Evolutionary conservation across 2,797 vertebrate genomes (phyloP), one percentile per base, ranked within the genome.

Genomic region (Anas georgica): DNA sequence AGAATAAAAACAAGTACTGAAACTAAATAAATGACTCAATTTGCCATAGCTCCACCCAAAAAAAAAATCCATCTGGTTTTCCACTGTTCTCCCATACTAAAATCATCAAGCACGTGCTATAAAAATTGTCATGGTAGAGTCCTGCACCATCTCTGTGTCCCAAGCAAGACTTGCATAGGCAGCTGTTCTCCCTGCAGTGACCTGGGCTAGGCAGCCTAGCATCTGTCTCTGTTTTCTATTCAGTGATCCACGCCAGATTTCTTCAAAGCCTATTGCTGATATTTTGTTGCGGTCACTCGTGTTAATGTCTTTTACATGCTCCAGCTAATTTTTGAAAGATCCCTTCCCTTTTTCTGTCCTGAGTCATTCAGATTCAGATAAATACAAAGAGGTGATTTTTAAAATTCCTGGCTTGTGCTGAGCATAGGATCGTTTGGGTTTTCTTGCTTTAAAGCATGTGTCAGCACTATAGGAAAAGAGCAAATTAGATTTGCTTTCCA

Each of bases 131-230:
- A 46, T 2, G 3, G 31, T 69, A 63, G 62, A 85, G 58, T 90
- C 78, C 72, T 58, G 39, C 50, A 80, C 62, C 46, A 56, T 5
- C 26, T 88, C 37, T 46, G 35, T 83, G 70, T 94, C 76, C 77
- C 0, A 55, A 50, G 63, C 85, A 96, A 90, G 88, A 83, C 46
- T 88, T 39, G 0, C 10, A 21, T 55, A 91, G 46, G 70, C 91
- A 96, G 88, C 91, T 86, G 93, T 95, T 94, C 89, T 94, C 88
- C 76, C 93, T 92, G 90, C 81, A 95, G 86, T 96, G 92, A 96
- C 83, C 83, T 92, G 83, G 62, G 35, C 73, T 74, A 35, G 78
- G 70, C 84, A 92, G 31, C n/a, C 9, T 46, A 87, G 75, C 88
- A 94, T 92, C 88, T 95, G 92, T 86, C 72, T 88, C 63, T 95